Conservation (phyloP, 2,888 invertebrate species). For the Drosophila rellima region DNA sequence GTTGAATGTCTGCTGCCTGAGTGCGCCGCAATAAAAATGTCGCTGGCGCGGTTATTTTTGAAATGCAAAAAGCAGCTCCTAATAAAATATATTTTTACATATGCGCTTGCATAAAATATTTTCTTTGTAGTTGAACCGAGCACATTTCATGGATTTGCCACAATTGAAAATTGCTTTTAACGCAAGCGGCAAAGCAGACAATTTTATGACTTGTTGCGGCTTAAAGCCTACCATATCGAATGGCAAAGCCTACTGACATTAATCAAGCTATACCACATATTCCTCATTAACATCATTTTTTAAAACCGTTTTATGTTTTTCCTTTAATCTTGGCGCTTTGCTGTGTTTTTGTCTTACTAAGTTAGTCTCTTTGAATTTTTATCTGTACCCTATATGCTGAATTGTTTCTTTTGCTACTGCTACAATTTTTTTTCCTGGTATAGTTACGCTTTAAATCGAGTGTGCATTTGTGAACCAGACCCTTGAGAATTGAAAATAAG, state of each 20-base stretch:
- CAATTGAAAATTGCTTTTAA: conserved; percentile 61
- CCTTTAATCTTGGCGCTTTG: conserved; percentile 46
- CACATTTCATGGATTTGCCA: conserved; percentile 71
- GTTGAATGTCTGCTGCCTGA: conserved; percentile 10
- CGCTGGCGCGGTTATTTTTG: conserved; percentile 53
- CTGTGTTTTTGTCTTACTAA: conserved; percentile 26
- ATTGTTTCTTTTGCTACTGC: conserved; percentile 63
- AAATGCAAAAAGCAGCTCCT: conserved; percentile 57
- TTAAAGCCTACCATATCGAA: conserved; percentile 27
- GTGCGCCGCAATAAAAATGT: conserved; percentile 49
- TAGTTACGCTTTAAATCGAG: conserved; percentile 38
- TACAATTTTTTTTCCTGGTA: conserved; percentile 20
- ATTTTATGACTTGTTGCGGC: conserved; percentile 54
- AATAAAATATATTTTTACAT: conserved; percentile 72
- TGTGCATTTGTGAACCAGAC: conserved; percentile 17
- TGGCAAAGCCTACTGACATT: conserved; percentile 47
- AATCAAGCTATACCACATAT: conserved; percentile 50
- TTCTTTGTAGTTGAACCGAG: conserved; percentile 62
- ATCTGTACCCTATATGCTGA: conserved; percentile 69
- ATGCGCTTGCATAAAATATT: conserved; percentile 66
- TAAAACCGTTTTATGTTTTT: conserved; percentile 4
- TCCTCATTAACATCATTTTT: conserved; percentile 50
- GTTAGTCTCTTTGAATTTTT: conserved; percentile 64
- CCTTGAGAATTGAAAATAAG: conserved; percentile 64
- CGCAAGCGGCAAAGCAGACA: conserved; percentile 43